Conservation (phyloP, 1,140 invertebrate genomes). For the Lamellibrachia luymesi region DNA sequence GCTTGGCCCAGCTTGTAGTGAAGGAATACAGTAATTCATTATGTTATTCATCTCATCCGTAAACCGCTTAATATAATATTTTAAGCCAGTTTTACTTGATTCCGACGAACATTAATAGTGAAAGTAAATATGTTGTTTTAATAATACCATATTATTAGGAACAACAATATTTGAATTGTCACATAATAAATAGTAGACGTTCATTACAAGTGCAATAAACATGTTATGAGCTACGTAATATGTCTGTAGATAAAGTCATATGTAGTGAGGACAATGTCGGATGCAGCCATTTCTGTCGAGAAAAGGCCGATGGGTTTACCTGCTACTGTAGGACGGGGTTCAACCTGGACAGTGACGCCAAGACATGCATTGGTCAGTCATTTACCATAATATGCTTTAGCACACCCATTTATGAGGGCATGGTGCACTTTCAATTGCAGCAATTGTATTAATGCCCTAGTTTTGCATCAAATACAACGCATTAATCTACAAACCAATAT, state of each 20-base stretch:
- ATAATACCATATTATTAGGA: background rate
- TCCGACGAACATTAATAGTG: background rate
- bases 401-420: background rate
- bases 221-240: background rate
- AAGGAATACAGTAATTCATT: too few species aligned
- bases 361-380: background rate
- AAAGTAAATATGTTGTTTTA: background rate
- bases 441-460: too few species aligned
- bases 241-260: background rate
- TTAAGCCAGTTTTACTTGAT: background rate
- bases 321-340: background rate
- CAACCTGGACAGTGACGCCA: background rate
- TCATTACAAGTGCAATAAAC: too few species aligned
- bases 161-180: background rate
- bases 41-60: background rate
- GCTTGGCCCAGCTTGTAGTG: too few species aligned
- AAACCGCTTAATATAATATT: background rate
- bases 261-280: background rate
- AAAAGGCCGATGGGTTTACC: background rate
- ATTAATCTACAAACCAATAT: too few species aligned
- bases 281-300: background rate
- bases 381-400: background rate
- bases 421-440: background rate
- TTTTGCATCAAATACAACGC: too few species aligned
- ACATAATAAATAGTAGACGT: too few species aligned